Evolutionary conservation across 53 echinoderm and acorn worm species (phyloP), one percentile per base, ranked within the genome.

Genomic region (Holothuria scabra): DNA sequence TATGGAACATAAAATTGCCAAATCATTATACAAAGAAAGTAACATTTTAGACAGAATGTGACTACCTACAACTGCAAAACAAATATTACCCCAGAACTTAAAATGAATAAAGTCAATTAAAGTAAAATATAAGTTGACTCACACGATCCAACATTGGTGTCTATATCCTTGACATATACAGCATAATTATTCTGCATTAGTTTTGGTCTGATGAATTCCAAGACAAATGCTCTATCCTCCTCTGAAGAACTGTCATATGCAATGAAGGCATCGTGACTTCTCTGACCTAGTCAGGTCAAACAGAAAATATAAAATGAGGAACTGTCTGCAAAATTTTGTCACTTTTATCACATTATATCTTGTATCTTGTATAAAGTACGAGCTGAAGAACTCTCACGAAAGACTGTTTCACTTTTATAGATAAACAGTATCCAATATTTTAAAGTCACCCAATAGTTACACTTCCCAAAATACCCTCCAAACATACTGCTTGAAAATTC

Each of bases 161-260:
- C 78, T 55, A 78, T 78, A 56, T 78, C 78, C 58, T 78, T 59
- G 5, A 78, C 78, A 59, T 78, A 78, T 11, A 78, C 58, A 78
- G 32, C 57, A 20, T 78, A 78, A 31, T 48, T 55, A 29, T 55
- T 49, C 18, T 26, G 12, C 78, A 78, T 78, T 16, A 78, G 31
- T 28, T 78, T 78, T 16, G 78, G 78, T 56, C 78, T 55, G 29
- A 78, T 58, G 32, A 78, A 58, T 19, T 78, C 78, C 31, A 78
- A 33, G 49, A 78, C 78, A 30, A 78, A 78, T 1, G 60, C 35
- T 2, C 78, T 28, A 20, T 78, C 78, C 28, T 56, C 78, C 49
- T 78, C 78, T 14, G 78, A 78, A 1, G 78, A 78, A 31, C 78
- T 78, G 78, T 78, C 78, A 52, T 78, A 78, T 3, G 78, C 78